These are phyloP conservation scores for Callionymus lyra DNA, from an alignment of 2,113 vertebrate species.

Conservation along the genomic window DNA sequence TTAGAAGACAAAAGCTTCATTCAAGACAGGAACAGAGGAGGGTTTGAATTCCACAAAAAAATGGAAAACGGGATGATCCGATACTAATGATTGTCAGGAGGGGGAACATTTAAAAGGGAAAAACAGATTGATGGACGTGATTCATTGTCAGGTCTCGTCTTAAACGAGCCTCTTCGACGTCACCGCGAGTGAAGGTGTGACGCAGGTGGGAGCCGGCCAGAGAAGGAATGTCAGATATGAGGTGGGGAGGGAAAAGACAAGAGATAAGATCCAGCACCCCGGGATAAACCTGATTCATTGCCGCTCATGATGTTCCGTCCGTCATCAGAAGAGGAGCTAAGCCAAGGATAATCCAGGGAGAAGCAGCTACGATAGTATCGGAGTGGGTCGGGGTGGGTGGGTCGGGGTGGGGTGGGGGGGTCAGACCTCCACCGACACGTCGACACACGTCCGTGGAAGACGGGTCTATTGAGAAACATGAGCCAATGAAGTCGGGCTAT, in stretches of 20 bases:
- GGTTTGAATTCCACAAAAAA: no score
- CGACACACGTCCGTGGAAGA: conserved; percentile 20
- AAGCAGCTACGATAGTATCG: conserved; percentile 1
- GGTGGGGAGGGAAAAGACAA: background rate
- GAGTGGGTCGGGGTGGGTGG: background rate
- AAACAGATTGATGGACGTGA: no score
- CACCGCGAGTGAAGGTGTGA: conserved; percentile 18
- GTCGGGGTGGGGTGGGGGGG: no score
- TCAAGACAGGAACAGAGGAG: no score
- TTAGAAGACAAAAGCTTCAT: no score
- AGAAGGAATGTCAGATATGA: conserved; percentile 13
- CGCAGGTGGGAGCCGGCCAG: conserved; percentile 1
- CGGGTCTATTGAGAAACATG: background rate
- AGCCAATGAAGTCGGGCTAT: conserved; percentile 47
- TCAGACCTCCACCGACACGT: conserved; percentile 29
- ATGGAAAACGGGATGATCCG: no score
- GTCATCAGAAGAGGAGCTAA: conserved; percentile 16
- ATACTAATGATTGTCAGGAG: no score
- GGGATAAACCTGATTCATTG: no score
- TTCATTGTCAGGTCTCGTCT: no score
- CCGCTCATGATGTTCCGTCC: background rate
- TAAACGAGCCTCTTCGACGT: conserved; percentile 1
- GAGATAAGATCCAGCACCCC: no score
- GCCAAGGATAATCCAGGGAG: conserved; percentile 11
- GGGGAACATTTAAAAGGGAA: no score